Evolutionary conservation across 2,888 invertebrate genomes (phyloP), one percentile per base, ranked within the genome.

Genomic region (Pandemis cinnamomeana): DNA sequence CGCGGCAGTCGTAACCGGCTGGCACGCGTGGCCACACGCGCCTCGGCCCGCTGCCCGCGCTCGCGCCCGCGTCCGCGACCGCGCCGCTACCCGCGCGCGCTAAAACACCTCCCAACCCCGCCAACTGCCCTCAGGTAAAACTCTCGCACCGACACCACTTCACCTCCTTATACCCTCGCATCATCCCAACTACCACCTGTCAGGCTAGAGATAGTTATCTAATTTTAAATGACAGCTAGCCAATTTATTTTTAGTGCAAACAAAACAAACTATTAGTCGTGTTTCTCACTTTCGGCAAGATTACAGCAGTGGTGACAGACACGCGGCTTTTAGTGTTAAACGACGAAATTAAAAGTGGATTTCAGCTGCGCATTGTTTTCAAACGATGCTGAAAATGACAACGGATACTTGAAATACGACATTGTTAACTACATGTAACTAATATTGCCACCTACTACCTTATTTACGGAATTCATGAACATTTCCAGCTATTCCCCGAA

Each of bases 1-100:
- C 84, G 81, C 88, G 86, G 92, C 92, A 93, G 93, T 93, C 82
- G 86, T 84, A 84, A 80, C 89, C 91, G 88, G 91, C 86, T 89
- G 90, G 90, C 90, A 89, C 86, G 88, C 88, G 92, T 89, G 93
- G 89, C 85, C 89, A 91, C 89, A 91, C 93, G 93, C 91, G 92
- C 90, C 84, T 80, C 73, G 69, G 41, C 80, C 81, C 84, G 89
- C 90, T 89, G 89, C 88, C 84, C 84, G 79, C 79, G 77, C 71
- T 82, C 84, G 86, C 84, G 82, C 84, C 83, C 83, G 85, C 86
- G 81, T 81, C 83, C 83, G 85, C 86, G 81, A 81, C 83, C 86
- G 87, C 89, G 80, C 83, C 86, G 83, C 89, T 81, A 77, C 27
- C 80, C 84, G 81, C 68, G 72, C 68, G 48, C 68, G 72, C 68